Base-by-base conservation (phyloP, 2,888 invertebrate species). In the Diabrotica balteata region DNA sequence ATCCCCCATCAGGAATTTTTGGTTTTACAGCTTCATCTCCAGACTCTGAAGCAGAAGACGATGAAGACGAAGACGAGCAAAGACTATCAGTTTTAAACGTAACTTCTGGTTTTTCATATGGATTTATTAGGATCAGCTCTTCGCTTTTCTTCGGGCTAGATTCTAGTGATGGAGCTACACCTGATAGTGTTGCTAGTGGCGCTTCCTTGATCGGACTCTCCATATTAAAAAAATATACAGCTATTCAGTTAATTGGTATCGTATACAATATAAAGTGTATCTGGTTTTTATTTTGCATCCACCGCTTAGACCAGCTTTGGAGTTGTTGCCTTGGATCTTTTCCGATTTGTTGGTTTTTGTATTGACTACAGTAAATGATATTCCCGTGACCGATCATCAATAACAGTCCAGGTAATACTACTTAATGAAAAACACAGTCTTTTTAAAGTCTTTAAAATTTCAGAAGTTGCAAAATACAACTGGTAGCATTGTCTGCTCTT, bases 1-100 rank as follows among this genome's bases (percentile, higher is more conserved):
- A 95, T 4, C 92, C 94, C 0, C 94, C 94, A 76, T 94, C 94
- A 0, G 93, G 94, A 52, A 91, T 89, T 57, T 86, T 86, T 0
- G 89, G 86, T 74, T 87, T 86, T 22, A 69, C 70, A 59, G 71
- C 71, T 8, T 74, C 74, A 46, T 55, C 62, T 54, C 55, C 66
- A 46, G 66, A 66, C 49, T 60, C 55, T 4, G 60, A 60, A 11
- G n/a, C 32, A 3, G 63, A 63, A 47, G 54, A 63, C 8, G 60
- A 66, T 49, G 60, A 61, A 8, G 60, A 60, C 8, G 65, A 65
- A 7, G 50, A 42, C 8, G 62, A 67, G 52, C 46, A 60, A 10
- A 60, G 22, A 51, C 44, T 42, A n/a, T 66, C 63, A 0, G 75
- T 71, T 54, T 74, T 70, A 50, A 76, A 76, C 50, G 65, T 73